Conservation (phyloP, 1,140 invertebrate genomes). For the Drosophila repleta region DNA sequence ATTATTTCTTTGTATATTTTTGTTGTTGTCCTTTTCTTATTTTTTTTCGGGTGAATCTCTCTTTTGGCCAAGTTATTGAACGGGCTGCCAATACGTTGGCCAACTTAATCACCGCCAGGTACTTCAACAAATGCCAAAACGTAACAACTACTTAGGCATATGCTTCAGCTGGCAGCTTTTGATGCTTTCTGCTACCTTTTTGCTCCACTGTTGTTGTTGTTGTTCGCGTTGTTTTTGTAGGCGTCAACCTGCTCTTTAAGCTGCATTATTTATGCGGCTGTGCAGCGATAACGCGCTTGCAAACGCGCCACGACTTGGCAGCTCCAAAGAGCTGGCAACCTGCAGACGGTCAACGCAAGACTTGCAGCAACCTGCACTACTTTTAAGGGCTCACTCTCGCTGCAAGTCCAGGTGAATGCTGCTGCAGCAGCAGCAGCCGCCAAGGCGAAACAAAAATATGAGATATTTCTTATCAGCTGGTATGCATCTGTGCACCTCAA, state of each 20-base stretch:
- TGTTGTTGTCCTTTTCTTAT: neutral
- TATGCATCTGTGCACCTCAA: constrained; percentile 83
- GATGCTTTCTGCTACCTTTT: constrained; percentile 30
- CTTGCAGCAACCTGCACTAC: constrained; percentile 66
- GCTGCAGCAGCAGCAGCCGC: constrained; percentile 35
- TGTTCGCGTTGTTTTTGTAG: constrained; percentile 72
- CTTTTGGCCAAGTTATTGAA: constrained; percentile 62
- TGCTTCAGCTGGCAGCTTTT: constrained; percentile 28
- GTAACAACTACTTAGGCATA: constrained; percentile 77
- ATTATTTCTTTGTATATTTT: constrained; percentile 54
- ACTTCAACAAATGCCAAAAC: constrained; percentile 77
- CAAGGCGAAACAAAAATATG: constrained; percentile 71
- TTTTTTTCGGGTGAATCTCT: constrained; percentile 15
- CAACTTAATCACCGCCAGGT: constrained; percentile 73
- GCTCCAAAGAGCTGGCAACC: constrained; percentile 19
- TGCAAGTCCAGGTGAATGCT: constrained; percentile 35
- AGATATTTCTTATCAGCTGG: constrained; percentile 83
- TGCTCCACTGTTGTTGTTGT: constrained; percentile 4
- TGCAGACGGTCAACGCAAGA: constrained; percentile 13
- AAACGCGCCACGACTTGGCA: constrained; percentile 63
- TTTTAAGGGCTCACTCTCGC: constrained; percentile 83
- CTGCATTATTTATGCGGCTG: constrained; percentile 84
- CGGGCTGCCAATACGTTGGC: constrained; percentile 58
- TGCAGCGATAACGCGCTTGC: constrained; percentile 83
- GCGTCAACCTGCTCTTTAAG: constrained; percentile 84